Percentiles rank a stretch among this genome's conserved stretches.
Conservation (phyloP, 2,888 invertebrate species). For the Drosophila stalkeri region DNA sequence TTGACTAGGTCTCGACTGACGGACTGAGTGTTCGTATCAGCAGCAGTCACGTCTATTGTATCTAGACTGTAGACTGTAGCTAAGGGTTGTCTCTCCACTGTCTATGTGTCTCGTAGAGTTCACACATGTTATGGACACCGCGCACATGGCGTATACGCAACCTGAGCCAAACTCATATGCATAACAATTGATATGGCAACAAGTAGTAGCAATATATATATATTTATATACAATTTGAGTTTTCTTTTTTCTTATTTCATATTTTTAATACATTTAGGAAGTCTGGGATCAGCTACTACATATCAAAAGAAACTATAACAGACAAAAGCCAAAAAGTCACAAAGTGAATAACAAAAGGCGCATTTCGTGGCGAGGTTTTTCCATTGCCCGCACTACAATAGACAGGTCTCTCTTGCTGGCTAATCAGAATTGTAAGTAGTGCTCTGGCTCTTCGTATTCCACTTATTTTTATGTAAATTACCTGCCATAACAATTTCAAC, state of each 20-base stretch:
- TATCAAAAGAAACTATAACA: slow-evolving; percentile 23
- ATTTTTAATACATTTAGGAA: slow-evolving; percentile 82
- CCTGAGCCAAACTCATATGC: slow-evolving; percentile 67
- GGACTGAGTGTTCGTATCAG: not conserved
- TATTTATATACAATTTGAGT: slow-evolving; percentile 31
- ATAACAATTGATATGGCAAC: slow-evolving; percentile 76
- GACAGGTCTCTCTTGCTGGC: slow-evolving; percentile 67
- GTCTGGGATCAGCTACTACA: slow-evolving; percentile 56
- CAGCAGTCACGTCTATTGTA: slow-evolving; percentile 45
- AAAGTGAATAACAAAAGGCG: slow-evolving; percentile 68
- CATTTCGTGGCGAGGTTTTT: slow-evolving; percentile 66
- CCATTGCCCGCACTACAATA: slow-evolving; percentile 54
- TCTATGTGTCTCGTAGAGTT: slow-evolving; percentile 29
- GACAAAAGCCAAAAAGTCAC: slow-evolving; percentile 52
- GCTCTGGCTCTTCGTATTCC: slow-evolving; percentile 54
- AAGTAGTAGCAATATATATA: slow-evolving; percentile 82
- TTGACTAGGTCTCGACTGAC: slow-evolving; percentile 15
- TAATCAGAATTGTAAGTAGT: slow-evolving; percentile 79
- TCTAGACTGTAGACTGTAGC: slow-evolving; percentile 12
- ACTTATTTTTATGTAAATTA: slow-evolving; percentile 78
- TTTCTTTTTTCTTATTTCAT: slow-evolving; percentile 33
- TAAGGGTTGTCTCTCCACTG: slow-evolving; percentile 4
- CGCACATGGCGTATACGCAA: slow-evolving; percentile 78
- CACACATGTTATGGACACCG: slow-evolving; percentile 63
- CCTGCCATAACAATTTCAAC: slow-evolving; percentile 74